These are phyloP conservation scores for Lerema accius DNA, from an alignment of 1,140 invertebrate genomes.

Conservation along the genomic window DNA sequence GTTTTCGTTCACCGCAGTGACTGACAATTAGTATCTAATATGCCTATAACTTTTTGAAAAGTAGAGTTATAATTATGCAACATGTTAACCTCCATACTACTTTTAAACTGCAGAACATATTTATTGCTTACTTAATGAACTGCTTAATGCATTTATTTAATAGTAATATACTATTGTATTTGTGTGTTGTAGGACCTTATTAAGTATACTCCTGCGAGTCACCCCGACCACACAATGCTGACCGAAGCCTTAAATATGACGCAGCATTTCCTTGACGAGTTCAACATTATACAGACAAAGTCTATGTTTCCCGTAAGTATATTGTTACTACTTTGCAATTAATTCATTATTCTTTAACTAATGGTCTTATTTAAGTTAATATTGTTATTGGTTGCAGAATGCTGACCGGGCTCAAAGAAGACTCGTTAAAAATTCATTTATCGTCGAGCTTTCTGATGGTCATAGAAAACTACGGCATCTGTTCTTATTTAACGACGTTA, in stretches of 20 bases:
- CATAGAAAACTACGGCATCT: conserved; percentile 95
- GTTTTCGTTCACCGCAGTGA: no score
- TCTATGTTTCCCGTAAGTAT: conserved; percentile 90
- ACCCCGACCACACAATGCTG: conserved; percentile 92
- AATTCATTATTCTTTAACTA: no score
- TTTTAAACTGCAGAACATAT: no score
- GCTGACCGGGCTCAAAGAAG: conserved; percentile 91
- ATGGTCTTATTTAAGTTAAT: no score
- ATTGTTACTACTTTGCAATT: no score
- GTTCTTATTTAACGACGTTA: conserved; percentile 97
- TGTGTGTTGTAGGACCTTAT: conserved; percentile 89
- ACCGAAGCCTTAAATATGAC: conserved; percentile 93
- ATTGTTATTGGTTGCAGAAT: conserved; percentile 83
- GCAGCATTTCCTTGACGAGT: conserved; percentile 94
- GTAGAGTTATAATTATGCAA: no score
- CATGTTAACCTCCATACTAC: no score
- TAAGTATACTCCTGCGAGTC: conserved; percentile 92
- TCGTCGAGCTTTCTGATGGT: conserved; percentile 94
- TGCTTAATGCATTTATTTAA: no score
- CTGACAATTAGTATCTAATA: no score
- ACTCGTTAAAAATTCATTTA: conserved; percentile 97
- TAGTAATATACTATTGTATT: no score
- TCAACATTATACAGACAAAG: conserved; percentile 94
- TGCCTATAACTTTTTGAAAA: no score
- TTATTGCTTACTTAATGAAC: no score